Percentiles rank a stretch among this genome's conserved stretches.
Evolutionary conservation across 53 echinoderm and acorn worm genomes (phyloP).

Genomic region (Luidia sarsii): DNA sequence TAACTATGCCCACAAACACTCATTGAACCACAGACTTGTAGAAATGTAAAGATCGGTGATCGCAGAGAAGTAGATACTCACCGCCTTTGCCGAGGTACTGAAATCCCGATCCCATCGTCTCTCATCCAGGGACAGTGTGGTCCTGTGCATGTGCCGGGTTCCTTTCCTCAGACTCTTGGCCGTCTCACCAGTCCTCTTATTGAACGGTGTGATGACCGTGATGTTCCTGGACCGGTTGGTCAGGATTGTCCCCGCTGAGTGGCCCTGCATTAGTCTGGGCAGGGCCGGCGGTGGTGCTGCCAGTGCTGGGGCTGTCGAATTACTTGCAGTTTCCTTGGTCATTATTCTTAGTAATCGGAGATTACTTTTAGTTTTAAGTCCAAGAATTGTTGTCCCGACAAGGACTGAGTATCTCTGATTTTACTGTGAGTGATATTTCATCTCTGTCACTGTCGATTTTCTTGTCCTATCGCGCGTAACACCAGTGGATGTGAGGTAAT

Average conservation of each 20-base stretch:
- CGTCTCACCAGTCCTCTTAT: conserved; percentile 40
- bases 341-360: background rate
- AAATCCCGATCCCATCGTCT: conserved; percentile 53
- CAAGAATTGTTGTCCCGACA: no score
- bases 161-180: conserved; percentile 76
- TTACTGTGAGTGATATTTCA: no score
- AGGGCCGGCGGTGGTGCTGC: background rate
- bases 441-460: background rate
- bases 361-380: background rate
- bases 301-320: no score
- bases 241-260: conserved; percentile 87
- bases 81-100: conserved; percentile 68
- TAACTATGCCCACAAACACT: no score
- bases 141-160: conserved; percentile 97
- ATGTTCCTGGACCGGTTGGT: conserved; percentile 85
- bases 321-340: background rate
- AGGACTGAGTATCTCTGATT: no score
- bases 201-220: conserved; percentile 79
- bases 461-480: conserved; percentile 7
- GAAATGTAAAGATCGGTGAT: background rate
- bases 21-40: no score
- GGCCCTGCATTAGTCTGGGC: conserved; percentile 68
- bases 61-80: conserved; percentile 38
- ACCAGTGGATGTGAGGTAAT: background rate
- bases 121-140: conserved; percentile 82